Evolutionary conservation across 1,140 invertebrate species (phyloP), one percentile per base, ranked within the genome.

Genomic region (Euwallacea similis): DNA sequence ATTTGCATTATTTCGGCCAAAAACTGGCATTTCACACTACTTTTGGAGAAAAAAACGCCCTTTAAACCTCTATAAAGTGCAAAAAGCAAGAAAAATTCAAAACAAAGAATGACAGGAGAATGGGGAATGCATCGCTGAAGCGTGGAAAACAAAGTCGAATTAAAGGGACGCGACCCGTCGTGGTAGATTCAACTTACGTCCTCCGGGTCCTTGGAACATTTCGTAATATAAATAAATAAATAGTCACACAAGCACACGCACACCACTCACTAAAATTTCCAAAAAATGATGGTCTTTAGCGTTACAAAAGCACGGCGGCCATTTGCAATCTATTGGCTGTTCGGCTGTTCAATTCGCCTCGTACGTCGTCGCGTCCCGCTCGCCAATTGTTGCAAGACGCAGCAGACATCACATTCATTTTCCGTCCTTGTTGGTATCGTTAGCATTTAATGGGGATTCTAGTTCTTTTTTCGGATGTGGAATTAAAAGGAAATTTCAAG

Each of bases 131-230:
- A 58, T 68, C 66, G 42, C 63, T 69, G 47, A 10, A 42, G 44
- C 16, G 13, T 64, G 53, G 4, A 70, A 68, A 73, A 75, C 72
- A 72, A 75, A 65, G 56, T 16, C 41, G 1, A 6, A 7, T 15
- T 16, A 15, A 11, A 42, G 42, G 7, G 15, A 42, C 11, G 21
- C 1, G 8, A 6, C 7, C 11, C 9, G 33, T 47, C 11, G 7
- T 43, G 7, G n/a, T 15, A n/a, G 42, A 33, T 55, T 21, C 42
- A 67, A 81, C 80, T 81, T 81, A 81, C 80, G 79, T 75, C 78
- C 79, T 73, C 75, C 76, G 72, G 78, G 75, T 79, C 75, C 79
- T 42, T 79, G 76, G 76, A 78, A 81, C 80, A 81, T 81, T 47
- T 53, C 44, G n/a, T n/a, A 53, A 53, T 65, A 65, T 54, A 65